Conservation (phyloP, 1,140 invertebrate species). For the Agraylea sexmaculata region DNA sequence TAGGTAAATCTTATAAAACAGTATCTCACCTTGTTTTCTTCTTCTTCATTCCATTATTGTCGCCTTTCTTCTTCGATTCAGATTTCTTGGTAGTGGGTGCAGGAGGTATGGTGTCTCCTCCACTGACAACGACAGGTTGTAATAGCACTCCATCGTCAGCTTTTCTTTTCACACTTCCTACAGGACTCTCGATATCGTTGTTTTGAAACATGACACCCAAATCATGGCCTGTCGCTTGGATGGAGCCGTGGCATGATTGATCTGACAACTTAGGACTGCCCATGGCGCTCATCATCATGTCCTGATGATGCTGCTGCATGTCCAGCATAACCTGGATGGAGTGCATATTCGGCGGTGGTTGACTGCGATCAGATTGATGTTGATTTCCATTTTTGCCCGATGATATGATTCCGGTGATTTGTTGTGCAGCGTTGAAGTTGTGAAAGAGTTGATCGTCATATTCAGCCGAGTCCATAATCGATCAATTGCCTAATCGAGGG, state of each 20-base stretch:
- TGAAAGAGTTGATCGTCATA: conserved; percentile 66
- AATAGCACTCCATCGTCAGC: conserved; percentile 41
- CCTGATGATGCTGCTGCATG: conserved; percentile 40
- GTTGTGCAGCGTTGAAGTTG: conserved; percentile 51
- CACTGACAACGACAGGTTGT: conserved; percentile 30
- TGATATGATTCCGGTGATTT: conserved; percentile 24
- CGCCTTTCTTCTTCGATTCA: conserved; percentile 71
- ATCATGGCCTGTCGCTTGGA: conserved; percentile 26
- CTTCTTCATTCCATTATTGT: conserved; percentile 81
- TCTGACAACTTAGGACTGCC: conserved; percentile 29
- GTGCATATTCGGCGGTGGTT: conserved; percentile 41
- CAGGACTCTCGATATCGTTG: conserved; percentile 38
- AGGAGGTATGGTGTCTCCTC: conserved; percentile 24
- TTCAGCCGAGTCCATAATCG: conserved; percentile 53
- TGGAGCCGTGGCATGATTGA: conserved; percentile 27
- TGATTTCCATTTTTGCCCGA: conserved; percentile 28
- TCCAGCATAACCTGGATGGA: conserved; percentile 65
- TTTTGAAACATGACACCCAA: conserved; percentile 41
- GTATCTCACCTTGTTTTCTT: conserved; percentile 79
- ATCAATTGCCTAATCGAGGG: conserved; percentile 15
- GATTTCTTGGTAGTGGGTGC: conserved; percentile 45
- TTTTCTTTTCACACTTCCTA: conserved; percentile 32
- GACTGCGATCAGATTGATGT: conserved; percentile 29
- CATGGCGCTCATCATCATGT: conserved; percentile 30
- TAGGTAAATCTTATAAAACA: background rate